Conservation (phyloP, 2,888 invertebrate genomes). For the Heliconius erato region DNA sequence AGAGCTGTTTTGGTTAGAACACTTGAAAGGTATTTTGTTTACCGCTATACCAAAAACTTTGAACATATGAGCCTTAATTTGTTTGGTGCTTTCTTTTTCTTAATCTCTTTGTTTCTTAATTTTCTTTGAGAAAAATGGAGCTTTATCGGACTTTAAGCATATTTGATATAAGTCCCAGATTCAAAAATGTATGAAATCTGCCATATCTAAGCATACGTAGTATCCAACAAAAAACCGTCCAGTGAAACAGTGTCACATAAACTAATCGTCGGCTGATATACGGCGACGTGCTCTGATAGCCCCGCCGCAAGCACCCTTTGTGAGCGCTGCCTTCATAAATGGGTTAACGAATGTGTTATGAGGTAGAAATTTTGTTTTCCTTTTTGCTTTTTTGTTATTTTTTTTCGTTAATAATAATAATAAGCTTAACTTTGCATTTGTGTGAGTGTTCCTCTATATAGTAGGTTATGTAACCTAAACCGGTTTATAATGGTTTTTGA, state of each 20-base stretch:
- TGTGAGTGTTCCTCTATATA: too few relatives aligned
- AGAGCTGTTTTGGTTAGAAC: not conserved
- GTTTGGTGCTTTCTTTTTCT: not conserved
- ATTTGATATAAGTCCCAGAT: not conserved
- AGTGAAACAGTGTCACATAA: constrained; percentile 63
- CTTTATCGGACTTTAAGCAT: not conserved
- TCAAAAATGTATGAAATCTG: not conserved
- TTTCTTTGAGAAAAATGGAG: not conserved
- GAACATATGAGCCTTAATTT: not conserved
- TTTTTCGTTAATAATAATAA: not conserved
- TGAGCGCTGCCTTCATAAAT: constrained; percentile 50
- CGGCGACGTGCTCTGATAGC: constrained; percentile 63
- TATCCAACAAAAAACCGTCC: constrained; percentile 10
- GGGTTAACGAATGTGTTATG: constrained; percentile 32
- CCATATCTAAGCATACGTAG: constrained; percentile 1
- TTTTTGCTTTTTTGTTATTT: not conserved
- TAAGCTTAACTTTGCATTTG: too few relatives aligned
- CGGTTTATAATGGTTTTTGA: too few relatives aligned
- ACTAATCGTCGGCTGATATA: constrained; percentile 71
- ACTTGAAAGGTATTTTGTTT: not conserved
- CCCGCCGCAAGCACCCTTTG: constrained; percentile 66
- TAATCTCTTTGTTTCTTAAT: not conserved
- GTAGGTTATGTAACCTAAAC: too few relatives aligned
- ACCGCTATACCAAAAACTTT: not conserved
- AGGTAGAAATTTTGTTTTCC: constrained; percentile 3